Base-by-base conservation (phyloP, 2,113 vertebrate species). In the Platichthys flesus region DNA sequence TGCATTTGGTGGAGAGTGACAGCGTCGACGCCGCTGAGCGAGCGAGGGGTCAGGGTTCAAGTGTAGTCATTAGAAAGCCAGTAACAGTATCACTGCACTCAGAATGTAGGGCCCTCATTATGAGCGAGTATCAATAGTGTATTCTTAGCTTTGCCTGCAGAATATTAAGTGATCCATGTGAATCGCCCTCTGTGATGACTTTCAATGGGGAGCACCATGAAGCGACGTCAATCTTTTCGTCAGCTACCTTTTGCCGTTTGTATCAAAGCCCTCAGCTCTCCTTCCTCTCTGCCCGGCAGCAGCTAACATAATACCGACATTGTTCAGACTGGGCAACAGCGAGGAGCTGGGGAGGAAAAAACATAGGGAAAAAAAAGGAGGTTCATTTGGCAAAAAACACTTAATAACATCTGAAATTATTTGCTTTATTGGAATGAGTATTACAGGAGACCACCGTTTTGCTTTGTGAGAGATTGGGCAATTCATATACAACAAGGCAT, bases 101-200 rank as follows among this genome's bases (percentile, higher is more conserved):
- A 82, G 85, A 93, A 89, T 90, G 83, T 85, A 89, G 81, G 73
- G 67, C 84, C 87, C 75, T 92, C 88, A 83, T 90, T 89, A 85
- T 87, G 70, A 83, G 68, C 72, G 70, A 90, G 87, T 66, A 88
- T 86, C 87, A 88, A 85, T 82, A 67, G 85, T 42, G 77, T 76
- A 78, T 91, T 88, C 87, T 84, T 54, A 68, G 84, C 72, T 71
- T 26, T 51, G 65, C 85, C 87, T 85, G 81, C 74, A 84, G 92
- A 94, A 94, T 94, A 86, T 90, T 89, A 93, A 93, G 91, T 85
- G 90, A 93, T 85, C 84, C 79, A 66, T 87, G 88, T 93, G 93
- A 94, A 93, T 87, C 59, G 26, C 78, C 81, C 84, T 83, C 87
- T 91, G 87, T 91, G 84, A 85, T 82, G 79, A 77, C 84, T 90